A percentile compares a stretch with the other conserved stretches of the same genome.
Evolutionary conservation across 2,113 vertebrate species (phyloP).

Genomic region (Ondatra zibethicus): DNA sequence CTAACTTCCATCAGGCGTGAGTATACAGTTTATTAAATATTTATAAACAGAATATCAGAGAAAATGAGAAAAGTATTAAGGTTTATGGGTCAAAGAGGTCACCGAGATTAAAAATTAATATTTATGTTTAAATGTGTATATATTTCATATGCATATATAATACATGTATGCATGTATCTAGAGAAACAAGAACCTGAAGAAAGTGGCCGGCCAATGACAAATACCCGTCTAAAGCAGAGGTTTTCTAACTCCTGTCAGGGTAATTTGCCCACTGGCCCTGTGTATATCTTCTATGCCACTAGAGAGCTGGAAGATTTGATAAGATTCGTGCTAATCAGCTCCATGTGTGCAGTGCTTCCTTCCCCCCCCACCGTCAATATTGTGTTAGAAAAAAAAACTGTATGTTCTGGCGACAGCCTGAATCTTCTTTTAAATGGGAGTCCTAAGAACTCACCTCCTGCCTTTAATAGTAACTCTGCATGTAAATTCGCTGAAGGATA

Average conservation of each 20-base stretch:
- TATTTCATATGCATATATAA: neutral
- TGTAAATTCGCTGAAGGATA: constrained; percentile 64
- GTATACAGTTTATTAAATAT: neutral
- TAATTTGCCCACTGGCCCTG: constrained; percentile 29
- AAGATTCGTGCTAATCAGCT: constrained; percentile 68
- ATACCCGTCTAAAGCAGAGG: neutral
- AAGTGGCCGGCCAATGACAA: neutral
- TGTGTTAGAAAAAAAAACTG: constrained; percentile 41
- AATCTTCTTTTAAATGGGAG: constrained; percentile 56
- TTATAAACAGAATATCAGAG: neutral
- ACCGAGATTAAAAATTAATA: neutral
- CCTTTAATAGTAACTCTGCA: constrained; percentile 60
- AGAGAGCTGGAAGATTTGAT: constrained; percentile 58
- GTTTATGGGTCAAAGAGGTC: constrained; percentile 19
- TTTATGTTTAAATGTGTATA: neutral
- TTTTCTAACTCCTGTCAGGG: constrained; percentile 32
- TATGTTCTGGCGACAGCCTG: constrained; percentile 57
- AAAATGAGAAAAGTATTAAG: neutral
- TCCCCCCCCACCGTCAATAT: constrained; percentile 43
- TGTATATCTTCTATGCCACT: constrained; percentile 13
- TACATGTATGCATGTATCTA: neutral
- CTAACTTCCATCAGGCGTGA: neutral
- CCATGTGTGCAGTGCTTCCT: constrained; percentile 61
- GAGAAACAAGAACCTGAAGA: neutral
- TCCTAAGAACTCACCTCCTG: constrained; percentile 52